Percentiles rank a stretch among this genome's conserved stretches.
These are phyloP conservation scores for Cygnus olor DNA, from an alignment of 2,797 vertebrate species.

Conservation along the genomic window DNA sequence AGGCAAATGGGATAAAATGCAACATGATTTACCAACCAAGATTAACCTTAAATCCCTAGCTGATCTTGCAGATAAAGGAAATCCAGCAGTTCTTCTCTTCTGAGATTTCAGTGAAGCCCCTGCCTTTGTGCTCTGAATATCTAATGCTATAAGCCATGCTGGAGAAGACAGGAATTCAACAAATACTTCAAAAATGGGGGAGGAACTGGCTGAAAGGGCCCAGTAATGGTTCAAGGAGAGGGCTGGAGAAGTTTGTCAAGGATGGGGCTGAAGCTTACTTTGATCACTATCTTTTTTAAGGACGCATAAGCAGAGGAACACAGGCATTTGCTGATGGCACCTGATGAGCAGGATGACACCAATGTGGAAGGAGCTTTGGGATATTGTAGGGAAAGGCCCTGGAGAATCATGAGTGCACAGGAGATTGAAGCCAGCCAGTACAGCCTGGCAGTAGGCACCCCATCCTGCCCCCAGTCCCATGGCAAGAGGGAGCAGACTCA, in stretches of 20 bases:
- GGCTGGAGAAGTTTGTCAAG: neutral
- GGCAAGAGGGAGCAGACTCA: neutral
- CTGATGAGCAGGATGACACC: neutral
- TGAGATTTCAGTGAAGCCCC: conserved; percentile 6
- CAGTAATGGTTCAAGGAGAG: neutral
- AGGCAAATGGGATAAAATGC: conserved; percentile 28
- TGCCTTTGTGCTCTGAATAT: neutral
- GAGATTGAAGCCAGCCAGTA: neutral
- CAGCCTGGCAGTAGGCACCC: too few relatives aligned
- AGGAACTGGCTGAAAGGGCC: neutral
- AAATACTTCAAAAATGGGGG: neutral
- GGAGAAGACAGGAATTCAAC: neutral
- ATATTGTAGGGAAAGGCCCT: neutral
- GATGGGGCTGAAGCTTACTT: neutral
- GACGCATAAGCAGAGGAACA: neutral
- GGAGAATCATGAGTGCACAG: neutral
- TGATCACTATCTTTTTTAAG: neutral
- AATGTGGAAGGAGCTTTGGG: neutral
- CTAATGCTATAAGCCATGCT: neutral
- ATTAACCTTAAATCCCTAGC: conserved; percentile 42
- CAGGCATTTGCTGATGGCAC: accelerated
- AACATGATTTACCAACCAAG: conserved; percentile 34
- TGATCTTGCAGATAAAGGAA: conserved; percentile 45
- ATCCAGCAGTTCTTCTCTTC: conserved; percentile 15
- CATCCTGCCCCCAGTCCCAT: neutral